These are phyloP conservation scores for Pithys albifrons DNA, from an alignment of 2,113 vertebrate genomes.

Conservation along the genomic window DNA sequence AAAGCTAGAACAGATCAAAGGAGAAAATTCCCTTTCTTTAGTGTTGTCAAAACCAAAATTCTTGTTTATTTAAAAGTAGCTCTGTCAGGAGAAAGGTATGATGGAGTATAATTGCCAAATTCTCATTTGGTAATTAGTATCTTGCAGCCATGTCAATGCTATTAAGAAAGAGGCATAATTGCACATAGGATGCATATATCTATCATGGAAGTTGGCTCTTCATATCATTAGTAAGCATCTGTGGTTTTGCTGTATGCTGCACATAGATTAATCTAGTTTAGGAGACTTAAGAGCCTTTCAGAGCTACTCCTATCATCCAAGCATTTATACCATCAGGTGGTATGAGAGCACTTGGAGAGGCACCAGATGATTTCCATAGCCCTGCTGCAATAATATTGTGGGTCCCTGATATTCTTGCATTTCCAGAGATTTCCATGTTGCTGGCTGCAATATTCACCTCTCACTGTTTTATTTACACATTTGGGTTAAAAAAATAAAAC, in stretches of 20 bases:
- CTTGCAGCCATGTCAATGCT: background rate
- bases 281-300: background rate
- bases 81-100: background rate
- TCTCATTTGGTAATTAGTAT: constrained; percentile 27
- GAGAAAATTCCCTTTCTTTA: background rate
- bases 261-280: constrained; percentile 24
- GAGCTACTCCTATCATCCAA: background rate
- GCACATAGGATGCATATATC: background rate
- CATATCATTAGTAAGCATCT: background rate
- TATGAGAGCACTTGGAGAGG: background rate
- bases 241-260: background rate
- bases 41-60: background rate
- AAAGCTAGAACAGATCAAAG: background rate
- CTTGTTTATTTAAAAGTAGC: background rate
- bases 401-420: background rate
- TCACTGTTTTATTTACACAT: background rate
- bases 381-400: background rate
- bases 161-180: constrained; percentile 33
- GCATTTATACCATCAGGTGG: background rate
- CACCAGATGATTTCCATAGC: background rate
- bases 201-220: constrained; percentile 21
- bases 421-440: background rate
- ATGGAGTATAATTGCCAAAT: constrained; percentile 20
- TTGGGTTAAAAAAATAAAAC: too few species aligned
- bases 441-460: background rate